phyloP scores from a whole-genome alignment of 92 coral and sea anemone genomes.

The Anthopleura xanthogrammica region DNA sequence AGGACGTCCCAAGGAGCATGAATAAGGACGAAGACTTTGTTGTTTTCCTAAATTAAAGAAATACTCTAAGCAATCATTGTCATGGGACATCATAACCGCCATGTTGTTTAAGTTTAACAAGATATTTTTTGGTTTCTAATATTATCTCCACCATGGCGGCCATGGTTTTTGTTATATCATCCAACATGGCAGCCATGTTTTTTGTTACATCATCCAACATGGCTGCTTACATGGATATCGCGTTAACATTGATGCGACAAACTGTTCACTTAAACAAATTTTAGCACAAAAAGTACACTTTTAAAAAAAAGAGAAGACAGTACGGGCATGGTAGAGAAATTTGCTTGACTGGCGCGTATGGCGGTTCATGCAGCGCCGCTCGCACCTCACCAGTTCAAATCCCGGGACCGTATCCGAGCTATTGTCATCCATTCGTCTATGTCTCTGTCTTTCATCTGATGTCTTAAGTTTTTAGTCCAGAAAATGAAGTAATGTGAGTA shows the following conservation, averaged over 20 bases:
- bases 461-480: background rate
- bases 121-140: too few relatives aligned
- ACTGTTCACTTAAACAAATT: background rate
- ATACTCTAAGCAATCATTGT: background rate
- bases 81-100: too few relatives aligned
- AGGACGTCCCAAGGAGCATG: slow-evolving; percentile 94
- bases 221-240: background rate
- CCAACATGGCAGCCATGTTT: too few relatives aligned
- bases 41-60: slow-evolving; percentile 53
- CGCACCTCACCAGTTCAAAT: slow-evolving; percentile 3
- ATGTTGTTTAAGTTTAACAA: too few relatives aligned
- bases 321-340: background rate
- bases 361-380: background rate
- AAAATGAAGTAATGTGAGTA: background rate
- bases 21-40: slow-evolving; percentile 70
- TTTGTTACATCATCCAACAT: too few relatives aligned
- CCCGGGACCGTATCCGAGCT: slow-evolving; percentile 6
- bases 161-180: too few relatives aligned
- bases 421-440: background rate
- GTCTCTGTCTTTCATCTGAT: background rate
- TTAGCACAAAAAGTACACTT: background rate
- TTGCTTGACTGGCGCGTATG: background rate
- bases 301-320: background rate
- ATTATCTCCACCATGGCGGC: background rate
- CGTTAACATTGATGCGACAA: background rate